These are phyloP conservation scores for Luidia sarsii DNA, from an alignment of 53 echinoderm and acorn worm species.

Conservation along the genomic window DNA sequence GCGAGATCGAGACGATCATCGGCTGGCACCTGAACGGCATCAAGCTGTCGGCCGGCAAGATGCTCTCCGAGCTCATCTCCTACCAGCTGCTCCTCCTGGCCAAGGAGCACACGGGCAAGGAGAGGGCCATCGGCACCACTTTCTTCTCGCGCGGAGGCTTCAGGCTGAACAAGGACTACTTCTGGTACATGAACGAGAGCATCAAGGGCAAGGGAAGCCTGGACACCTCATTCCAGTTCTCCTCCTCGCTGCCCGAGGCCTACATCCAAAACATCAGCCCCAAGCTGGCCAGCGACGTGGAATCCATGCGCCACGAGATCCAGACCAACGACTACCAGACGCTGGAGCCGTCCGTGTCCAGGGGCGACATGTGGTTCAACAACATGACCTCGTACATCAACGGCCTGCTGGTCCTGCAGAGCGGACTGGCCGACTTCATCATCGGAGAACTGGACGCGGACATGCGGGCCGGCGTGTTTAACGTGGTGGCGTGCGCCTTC, in stretches of 20 bases:
- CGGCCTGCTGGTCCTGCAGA: slow-evolving; percentile 12
- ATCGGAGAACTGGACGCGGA: neutral
- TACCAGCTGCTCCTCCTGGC: slow-evolving; percentile 45
- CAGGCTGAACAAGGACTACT: slow-evolving; percentile 1
- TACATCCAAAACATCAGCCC: neutral
- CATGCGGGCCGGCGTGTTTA: neutral
- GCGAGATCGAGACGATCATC: slow-evolving; percentile 41
- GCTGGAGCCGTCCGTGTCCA: slow-evolving; percentile 7
- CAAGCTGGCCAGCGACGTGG: neutral
- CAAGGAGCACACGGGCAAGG: slow-evolving; percentile 54
- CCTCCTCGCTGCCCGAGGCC: neutral
- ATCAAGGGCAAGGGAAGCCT: slow-evolving; percentile 15
- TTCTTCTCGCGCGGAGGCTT: slow-evolving; percentile 49
- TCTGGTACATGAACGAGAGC: slow-evolving; percentile 44
- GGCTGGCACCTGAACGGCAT: slow-evolving; percentile 17
- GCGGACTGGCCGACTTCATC: slow-evolving; percentile 21
- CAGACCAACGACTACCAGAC: slow-evolving; percentile 3
- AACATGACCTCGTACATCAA: slow-evolving; percentile 53
- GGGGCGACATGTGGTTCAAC: slow-evolving; percentile 45
- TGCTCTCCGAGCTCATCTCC: slow-evolving; percentile 32
- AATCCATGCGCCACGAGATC: slow-evolving; percentile 21
- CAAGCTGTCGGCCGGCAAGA: neutral
- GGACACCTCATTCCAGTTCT: slow-evolving; percentile 23
- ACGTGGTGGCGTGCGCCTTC: slow-evolving; percentile 17
- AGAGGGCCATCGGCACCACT: slow-evolving; percentile 43